Base-by-base conservation (phyloP, 2,888 invertebrate genomes). In the Allophyes oxyacanthae region DNA sequence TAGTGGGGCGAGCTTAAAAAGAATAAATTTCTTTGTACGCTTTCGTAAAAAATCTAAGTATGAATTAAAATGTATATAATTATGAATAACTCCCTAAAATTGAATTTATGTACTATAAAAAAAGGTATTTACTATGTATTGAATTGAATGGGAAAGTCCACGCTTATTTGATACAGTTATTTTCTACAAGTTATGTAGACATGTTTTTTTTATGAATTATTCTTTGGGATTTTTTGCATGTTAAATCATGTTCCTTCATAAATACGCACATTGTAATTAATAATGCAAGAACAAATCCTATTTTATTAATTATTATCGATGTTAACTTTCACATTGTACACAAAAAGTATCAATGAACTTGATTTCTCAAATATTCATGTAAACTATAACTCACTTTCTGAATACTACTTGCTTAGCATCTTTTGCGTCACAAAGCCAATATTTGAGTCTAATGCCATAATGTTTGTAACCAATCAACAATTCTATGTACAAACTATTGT, bases 401-500 rank as follows among this genome's bases (percentile, higher is more conserved):
- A 54, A 62, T 41, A 54, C 11, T 9, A 68, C 36, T 55, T 37
- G 50, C 69, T 68, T 46, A 63, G 28, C 13, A 62, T 36, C 49
- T 37, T 38, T 14, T 46, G 26, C 34, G 28, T 26, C 40, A 11
- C 8, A 13, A 36, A 42, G 56, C 40, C 46, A 62, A 55, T 46
- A 43, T 26, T 9, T 36, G n/a, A n/a, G 25, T 51, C 5, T 54
- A 56, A 40, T 52, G 62, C 59, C 67, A 66, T 70, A 49, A 52
- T 44, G 44, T 14, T 63, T 10, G 40, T 36, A 59, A 66, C 66
- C 62, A 71, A 67, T 68, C 60, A 55, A 68, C 65, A 67, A 72
- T 65, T 54, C 32, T 64, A 74, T 77, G 82, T 83, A 82, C 83
- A 83, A 83, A 83, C 55, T 83, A 82, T 77, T 67, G 46, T 38